Evolutionary conservation across 2,888 invertebrate genomes (phyloP).

Genomic region (Ophion ellenae): DNA sequence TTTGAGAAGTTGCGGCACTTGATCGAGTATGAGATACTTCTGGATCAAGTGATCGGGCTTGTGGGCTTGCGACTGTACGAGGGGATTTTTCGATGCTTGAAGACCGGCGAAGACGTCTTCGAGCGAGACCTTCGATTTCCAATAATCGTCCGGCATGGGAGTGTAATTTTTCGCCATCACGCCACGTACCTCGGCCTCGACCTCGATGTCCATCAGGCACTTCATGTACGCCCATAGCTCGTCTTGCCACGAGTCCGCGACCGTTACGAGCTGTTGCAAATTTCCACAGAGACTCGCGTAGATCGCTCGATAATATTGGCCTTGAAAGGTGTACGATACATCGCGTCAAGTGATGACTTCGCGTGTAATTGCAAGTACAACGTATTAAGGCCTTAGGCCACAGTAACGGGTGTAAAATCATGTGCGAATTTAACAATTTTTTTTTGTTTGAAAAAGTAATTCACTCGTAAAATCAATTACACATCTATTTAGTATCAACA

Average conservation of each 20-base stretch:
- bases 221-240: slow-evolving; percentile 94
- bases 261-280: slow-evolving; percentile 89
- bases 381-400: neutral
- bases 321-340: slow-evolving; percentile 61
- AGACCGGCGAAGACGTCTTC: slow-evolving; percentile 89
- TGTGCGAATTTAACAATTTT: too few relatives aligned
- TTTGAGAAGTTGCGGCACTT: slow-evolving; percentile 90
- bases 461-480: too few relatives aligned
- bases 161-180: slow-evolving; percentile 85
- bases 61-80: slow-evolving; percentile 86
- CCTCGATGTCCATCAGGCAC: slow-evolving; percentile 92
- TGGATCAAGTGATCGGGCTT: slow-evolving; percentile 91
- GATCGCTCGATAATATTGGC: slow-evolving; percentile 80
- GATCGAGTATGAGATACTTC: slow-evolving; percentile 93
- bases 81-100: slow-evolving; percentile 86
- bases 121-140: slow-evolving; percentile 88
- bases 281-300: slow-evolving; percentile 90
- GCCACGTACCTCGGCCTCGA: slow-evolving; percentile 91
- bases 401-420: too few relatives aligned
- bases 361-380: neutral
- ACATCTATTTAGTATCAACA: too few relatives aligned
- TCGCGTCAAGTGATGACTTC: neutral
- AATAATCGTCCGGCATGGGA: slow-evolving; percentile 88
- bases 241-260: slow-evolving; percentile 95
- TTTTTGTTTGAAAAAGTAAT: too few relatives aligned